Evolutionary conservation across 2,797 vertebrate species (phyloP), one percentile per base, ranked within the genome.

Genomic region (Pogonophryne albipinna): DNA sequence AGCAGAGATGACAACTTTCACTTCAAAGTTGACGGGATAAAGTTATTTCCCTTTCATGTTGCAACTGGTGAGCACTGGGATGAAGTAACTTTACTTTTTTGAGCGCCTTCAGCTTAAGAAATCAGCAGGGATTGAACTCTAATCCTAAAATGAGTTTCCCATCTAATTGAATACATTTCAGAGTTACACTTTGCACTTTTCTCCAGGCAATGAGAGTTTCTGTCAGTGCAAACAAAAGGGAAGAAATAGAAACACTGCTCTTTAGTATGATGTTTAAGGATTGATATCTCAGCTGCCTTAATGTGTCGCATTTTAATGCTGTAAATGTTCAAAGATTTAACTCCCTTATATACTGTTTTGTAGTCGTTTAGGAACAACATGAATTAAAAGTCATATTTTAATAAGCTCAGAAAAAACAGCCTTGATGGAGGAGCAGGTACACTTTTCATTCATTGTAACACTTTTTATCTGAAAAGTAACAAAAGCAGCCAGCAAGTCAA

Each of bases 21-120:
- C 92, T 93, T 93, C 89, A 94, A 93, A 92, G 92, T 92, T 88
- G 91, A 92, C 66, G 85, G 84, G 85, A 89, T 91, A 64, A 88
- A 89, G 89, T 90, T 90, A 83, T 88, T 90, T 85, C 87, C 74
- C 92, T 93, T 94, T 93, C 84, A 93, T 92, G 90, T 87, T 90
- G 87, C 86, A 87, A 90, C 86, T 87, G 88, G 80, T 86, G 88
- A 85, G 69, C 4, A 27, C 66, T 0, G 58, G 80, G 74, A 77
- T 84, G 83, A 89, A 84, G 80, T 45, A 86, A 85, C 85, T 87
- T 84, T 66, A 65, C 81, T 85, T 89, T 85, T 89, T 84, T 81
- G 87, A 89, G 75, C 49, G 42, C 83, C 76, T 68, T 83, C 79
- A 65, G 80, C 17, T 87, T 88, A 83, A 82, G 83, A 75, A 86